Base-by-base conservation (phyloP, 1,140 invertebrate genomes). In the Neodiprion lecontei region DNA sequence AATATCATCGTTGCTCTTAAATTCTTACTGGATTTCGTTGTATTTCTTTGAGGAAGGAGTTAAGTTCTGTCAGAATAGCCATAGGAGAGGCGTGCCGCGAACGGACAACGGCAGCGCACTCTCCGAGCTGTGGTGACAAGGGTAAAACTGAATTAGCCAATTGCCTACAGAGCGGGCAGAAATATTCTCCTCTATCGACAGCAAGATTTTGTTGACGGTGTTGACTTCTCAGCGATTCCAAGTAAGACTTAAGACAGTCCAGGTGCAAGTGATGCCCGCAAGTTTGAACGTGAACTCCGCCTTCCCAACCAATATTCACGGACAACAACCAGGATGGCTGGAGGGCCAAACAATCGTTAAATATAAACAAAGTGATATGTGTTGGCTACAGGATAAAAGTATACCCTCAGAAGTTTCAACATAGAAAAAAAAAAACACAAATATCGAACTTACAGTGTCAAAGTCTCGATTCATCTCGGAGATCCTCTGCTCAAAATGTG, bases 231-330 rank as follows among this genome's bases (percentile, higher is more conserved):
- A 98, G 88, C 7, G 96, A 96, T 75, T 93, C 91, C 68, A 97
- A 89, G 89, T 98, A 99, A 0, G 95, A 94, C 83, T 94, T 94
- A 77, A 97, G 92, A 88, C 97, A 99, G 82, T 96, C 95, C 72
- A 98, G 90, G 88, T 99, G 97, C 49, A 99, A 89, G 86, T 98
- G 96, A 88, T 99, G 97, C 11, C 97, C 97, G 89, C 97, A 99
- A 1, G 97, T 97, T 89, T 97, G 96, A n/a, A 97, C 95, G 85
- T 96, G 94, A 21, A 98, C 95, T 48, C 97, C 97, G 74, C 96
- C 96, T 86, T 97, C 95, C 94, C 96, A 98, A 4, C 96, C 96
- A 78, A 95, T 92, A 86, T 96, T 97, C 28, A 97, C 91, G 1
- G 95, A 94, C 67, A 96, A 84, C 82, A 96, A 91, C 94, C 95